These are phyloP conservation scores for Pantala flavescens DNA, from an alignment of 1,140 invertebrate genomes.

Conservation along the genomic window DNA sequence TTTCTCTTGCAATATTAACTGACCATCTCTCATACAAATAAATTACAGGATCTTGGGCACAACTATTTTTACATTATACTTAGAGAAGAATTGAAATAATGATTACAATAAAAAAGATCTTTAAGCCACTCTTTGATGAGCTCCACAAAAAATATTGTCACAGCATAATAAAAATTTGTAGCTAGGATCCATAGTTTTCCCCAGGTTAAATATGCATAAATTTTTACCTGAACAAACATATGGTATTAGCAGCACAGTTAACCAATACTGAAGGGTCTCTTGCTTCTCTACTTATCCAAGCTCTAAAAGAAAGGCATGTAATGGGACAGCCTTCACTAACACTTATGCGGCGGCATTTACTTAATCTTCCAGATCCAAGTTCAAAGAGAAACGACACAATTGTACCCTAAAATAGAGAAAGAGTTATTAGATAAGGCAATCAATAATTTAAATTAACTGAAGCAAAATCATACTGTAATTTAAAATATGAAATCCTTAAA, in stretches of 20 bases:
- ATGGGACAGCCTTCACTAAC: conserved; percentile 50
- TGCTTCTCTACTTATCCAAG: conserved; percentile 69
- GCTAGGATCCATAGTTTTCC: too few relatives aligned
- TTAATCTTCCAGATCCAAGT: conserved; percentile 55
- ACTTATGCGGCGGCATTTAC: conserved; percentile 53
- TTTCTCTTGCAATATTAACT: too few relatives aligned
- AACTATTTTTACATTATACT: too few relatives aligned
- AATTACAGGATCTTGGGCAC: too few relatives aligned
- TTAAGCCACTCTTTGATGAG: too few relatives aligned
- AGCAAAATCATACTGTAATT: not conserved
- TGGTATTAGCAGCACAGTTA: conserved; percentile 63
- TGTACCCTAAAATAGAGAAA: conserved; percentile 42
- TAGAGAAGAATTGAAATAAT: too few relatives aligned
- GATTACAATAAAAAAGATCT: too few relatives aligned
- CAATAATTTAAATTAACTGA: not conserved
- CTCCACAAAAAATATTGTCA: too few relatives aligned
- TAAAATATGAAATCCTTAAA: not conserved
- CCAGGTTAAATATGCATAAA: too few relatives aligned
- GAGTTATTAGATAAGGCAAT: not conserved
- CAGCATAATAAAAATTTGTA: too few relatives aligned
- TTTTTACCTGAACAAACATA: conserved; percentile 53
- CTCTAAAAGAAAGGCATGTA: conserved; percentile 64
- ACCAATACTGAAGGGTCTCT: conserved; percentile 66
- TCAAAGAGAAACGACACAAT: conserved; percentile 63
- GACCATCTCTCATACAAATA: too few relatives aligned